A percentile compares a stretch with the other conserved stretches of the same genome.
phyloP scores from a whole-genome alignment of 2,113 vertebrate species.

The Pardalotus punctatus region DNA sequence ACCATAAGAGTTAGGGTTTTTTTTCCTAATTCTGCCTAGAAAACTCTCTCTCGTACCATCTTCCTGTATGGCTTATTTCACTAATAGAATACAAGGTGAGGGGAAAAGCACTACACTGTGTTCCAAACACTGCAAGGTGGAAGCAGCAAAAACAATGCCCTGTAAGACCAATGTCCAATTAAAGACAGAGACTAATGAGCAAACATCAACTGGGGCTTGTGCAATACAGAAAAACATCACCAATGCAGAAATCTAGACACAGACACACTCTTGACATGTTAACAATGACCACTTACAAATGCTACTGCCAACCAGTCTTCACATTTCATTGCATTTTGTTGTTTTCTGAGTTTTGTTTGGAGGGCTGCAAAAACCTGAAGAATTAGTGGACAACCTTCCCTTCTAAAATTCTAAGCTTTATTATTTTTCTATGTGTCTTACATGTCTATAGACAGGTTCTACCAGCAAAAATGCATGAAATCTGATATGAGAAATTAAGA shows the following conservation, averaged over 20 bases:
- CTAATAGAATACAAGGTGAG: neutral
- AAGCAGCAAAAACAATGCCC: neutral
- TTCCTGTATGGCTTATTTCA: neutral
- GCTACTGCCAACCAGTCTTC: neutral
- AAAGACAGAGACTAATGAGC: neutral
- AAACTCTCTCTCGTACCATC: neutral
- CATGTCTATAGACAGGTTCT: neutral
- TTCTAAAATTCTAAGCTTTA: neutral
- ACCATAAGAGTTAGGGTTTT: neutral
- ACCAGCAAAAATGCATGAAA: neutral
- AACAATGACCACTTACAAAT: neutral
- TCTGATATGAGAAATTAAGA: neutral
- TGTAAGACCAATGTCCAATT: neutral
- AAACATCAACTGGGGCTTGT: neutral
- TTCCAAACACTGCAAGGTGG: neutral
- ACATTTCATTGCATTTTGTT: neutral
- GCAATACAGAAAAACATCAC: neutral
- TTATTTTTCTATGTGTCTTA: neutral
- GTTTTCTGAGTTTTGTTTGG: neutral
- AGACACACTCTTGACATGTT: neutral
- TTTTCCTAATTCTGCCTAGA: neutral
- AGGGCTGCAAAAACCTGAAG: neutral
- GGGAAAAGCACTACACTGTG: neutral
- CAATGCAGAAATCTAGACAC: neutral
- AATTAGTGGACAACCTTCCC: neutral